Evolutionary conservation across 1,140 invertebrate species (phyloP), one percentile per base, ranked within the genome.

Genomic region (Nomia melanderi): DNA sequence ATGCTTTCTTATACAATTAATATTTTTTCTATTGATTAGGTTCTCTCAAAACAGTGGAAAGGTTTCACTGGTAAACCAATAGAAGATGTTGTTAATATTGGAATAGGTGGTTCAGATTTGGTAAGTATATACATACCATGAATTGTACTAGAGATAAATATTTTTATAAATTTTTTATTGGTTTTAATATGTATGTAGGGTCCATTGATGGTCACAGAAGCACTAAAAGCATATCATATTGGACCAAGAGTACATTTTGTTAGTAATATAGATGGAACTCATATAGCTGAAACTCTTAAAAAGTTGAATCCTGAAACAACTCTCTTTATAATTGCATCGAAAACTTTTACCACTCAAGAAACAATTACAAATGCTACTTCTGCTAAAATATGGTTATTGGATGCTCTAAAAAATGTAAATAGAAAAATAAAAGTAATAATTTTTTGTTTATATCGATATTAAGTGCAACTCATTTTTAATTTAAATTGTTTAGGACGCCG

Each of bases 311-410:
- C 98, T 5, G 98, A 99, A 91, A 99, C 98, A 0, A 96, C 97
- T 5, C 93, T 99, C 2, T 99, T 99, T 92, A 99, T 99, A 86
- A 98, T 99, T 90, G 99, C 99, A 14, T 99, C 98, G 2, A 99
- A 99, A 93, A 99, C 98, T 0, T 99, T 99, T 90, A 99, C 98
- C 12, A 99, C 99, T 2, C 98, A 99, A 91, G 99, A 99, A 94
- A 99, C 99, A 3, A 99, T 99, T 81, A 99, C 99, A 23, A 99
- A 99, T 93, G 99, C 99, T 7, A 96, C 95, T 6, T 99, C 99
- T 20, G 99, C 99, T 1, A 99, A 99, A 90, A 93, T 94, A 60
- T 99, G 99, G 99, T 97, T 99, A 88, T 90, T 99, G 54, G 93
- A 95, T 31, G 92, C 93, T 77, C 96, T 97, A 54, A 97, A 98